Base-by-base conservation (phyloP, 2,888 invertebrate genomes). In the Rhingia campestris region DNA sequence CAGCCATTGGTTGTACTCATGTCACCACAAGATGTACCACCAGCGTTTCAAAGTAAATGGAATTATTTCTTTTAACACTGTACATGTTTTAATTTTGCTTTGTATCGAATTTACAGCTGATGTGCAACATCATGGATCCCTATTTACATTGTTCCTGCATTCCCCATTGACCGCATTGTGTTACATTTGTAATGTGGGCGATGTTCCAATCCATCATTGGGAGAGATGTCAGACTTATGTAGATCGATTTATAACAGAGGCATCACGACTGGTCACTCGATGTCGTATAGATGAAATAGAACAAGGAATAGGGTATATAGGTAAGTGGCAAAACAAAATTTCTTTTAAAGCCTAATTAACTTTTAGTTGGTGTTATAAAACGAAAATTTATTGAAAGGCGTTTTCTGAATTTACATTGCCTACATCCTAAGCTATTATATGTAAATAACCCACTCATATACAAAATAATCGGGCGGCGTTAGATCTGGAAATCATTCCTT, bases 71-170 rank as follows among this genome's bases (percentile, higher is more conserved):
- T 22, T 22, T 2, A 22, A 22, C 22, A 14, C 14, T 10, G 4
- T 32, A 4, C 12, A 12, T 6, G 49, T 39, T 6, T 7, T 32
- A 6, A 41, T 49, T 43, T 43, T 4, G 51, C 72, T 58, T 41
- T 43, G 41, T 75, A 64, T 63, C 33, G 45, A 32, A 72, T 49
- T 75, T 69, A 3, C 88, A 92, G 90, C 93, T 93, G 97, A 96
- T 92, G 94, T 95, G 88, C 95, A 95, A 89, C 95, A 95, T 93
- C 95, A 97, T 89, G 99, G 98, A 81, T 97, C 96, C 89, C 93
- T 99, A 87, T 98, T 99, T 92, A 98, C 98, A 33, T 93, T 98
- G 90, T 99, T 99, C 93, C 95, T 99, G 88, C 98, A 98, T 92
- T 96, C 97, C 89, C 98, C 99, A 53, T 93, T 98, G 89, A 96